Base-by-base conservation (phyloP, 2,113 vertebrate genomes). In the Prinia subflava region DNA sequence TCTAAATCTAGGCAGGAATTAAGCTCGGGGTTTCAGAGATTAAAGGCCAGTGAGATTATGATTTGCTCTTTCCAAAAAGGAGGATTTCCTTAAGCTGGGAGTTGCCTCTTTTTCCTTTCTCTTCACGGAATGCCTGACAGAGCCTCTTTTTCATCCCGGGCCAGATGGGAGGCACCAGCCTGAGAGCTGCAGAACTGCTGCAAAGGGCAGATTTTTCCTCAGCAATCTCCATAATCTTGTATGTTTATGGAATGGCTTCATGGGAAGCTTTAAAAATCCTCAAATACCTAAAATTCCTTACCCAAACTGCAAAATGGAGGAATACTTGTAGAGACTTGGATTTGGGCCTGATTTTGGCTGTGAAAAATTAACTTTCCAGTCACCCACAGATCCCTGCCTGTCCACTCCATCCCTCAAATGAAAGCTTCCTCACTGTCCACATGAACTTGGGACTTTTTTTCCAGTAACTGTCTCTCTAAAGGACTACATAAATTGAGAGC, bases 1-100 rank as follows among this genome's bases (percentile, higher is more conserved):
- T 5, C 59, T 73, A 90, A 90, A 92, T 77, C 67, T 57, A 89
- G 46, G 11, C 39, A 70, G 67, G 80, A 94, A 83, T 90, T 93
- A 88, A 91, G 8, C 2, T 74, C 13, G 3, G 80, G 59, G 12
- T 37, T 93, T 96, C 56, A 50, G 68, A 89, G 94, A 90, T 94
- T 92, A 86, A 95, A 77, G 55, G 50, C 49, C 64, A 86, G 59
- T 44, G 80, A 82, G 83, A 93, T 96, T 93, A 95, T 30, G 24
- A 62, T 80, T 86, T 65, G 63, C 71, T 90, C 53, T 65, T 85
- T 70, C 60, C 46, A 50, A 89, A 89, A 67, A 91, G 46, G 27
- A 67, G 33, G 83, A 90, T 89, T 94, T 95, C 70, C 76, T 92
- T 94, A 57, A 91, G 59, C 86, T 63, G 37, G 62, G 87, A 89